Base-by-base conservation (phyloP, 2,113 vertebrate species). In the Brachyhypopomus occidentalis region DNA sequence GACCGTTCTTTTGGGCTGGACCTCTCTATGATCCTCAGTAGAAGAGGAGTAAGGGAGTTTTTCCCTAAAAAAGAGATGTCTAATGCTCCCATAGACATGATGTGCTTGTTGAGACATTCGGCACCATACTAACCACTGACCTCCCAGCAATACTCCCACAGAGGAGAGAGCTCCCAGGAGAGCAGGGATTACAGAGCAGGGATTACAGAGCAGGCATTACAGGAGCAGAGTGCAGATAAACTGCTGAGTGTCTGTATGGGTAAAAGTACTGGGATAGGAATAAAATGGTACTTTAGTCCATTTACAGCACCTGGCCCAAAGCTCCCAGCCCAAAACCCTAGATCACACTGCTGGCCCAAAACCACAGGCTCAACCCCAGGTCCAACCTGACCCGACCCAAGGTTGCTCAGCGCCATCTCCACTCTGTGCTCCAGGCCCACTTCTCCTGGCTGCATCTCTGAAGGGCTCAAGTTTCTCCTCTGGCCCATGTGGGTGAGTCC, bases 401-500 rank as follows among this genome's bases (percentile, higher is more conserved):
- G 34, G 66, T n/a, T 14, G 56, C 52, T n/a, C 30, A 27, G 34
- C 20, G 52, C 34, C 38, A 72, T 58, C 74, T 70, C 64, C 45
- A 66, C 60, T 59, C 22, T 2, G 17, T 60, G 36, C 38, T 75
- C 36, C 70, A 9, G 67, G 83, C 79, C 84, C 45, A 52, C 76
- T 72, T 83, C 79, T 64, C 73, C 67, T 56, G 5, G 62, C 71
- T 73, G 74, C 66, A 55, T 22, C 62, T 45, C 16, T 72, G 62
- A 73, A 75, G 71, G 58, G 27, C 70, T 77, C 27, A 52, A 27
- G 71, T 78, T 70, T 70, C 80, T 70, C 30, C 80, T 63, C 79
- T 41, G 67, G 72, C 69, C 34, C 19, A 23, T 55, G 17, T 30
- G 66, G 48, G 64, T 25, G 12, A 72, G 58, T 12, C 19, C 75